phyloP scores from a whole-genome alignment of 2,888 invertebrate species.

The Cheilosia impressa region DNA sequence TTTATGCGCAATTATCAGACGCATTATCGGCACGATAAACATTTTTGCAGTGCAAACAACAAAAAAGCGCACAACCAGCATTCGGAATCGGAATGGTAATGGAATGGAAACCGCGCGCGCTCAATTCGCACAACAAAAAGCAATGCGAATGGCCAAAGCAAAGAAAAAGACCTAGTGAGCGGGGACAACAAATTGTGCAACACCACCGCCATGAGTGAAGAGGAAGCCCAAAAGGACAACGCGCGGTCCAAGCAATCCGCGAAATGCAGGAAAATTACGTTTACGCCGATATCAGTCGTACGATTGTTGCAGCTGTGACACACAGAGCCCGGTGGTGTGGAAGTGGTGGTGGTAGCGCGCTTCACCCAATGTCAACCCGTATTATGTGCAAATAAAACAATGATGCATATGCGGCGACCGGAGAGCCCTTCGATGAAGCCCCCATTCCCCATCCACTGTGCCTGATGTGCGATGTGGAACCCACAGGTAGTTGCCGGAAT shows the following conservation, averaged over 20 bases:
- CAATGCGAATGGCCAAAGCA: slow-evolving; percentile 1
- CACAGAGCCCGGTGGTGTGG: slow-evolving; percentile 7
- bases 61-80: slow-evolving; percentile 71
- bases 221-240: slow-evolving; percentile 20
- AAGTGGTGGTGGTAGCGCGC: slow-evolving; percentile 5
- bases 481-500: slow-evolving; percentile 70
- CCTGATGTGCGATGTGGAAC: slow-evolving; percentile 37
- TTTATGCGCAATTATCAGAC: slow-evolving; percentile 73
- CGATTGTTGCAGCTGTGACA: slow-evolving; percentile 58
- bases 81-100: slow-evolving; percentile 66
- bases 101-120: slow-evolving; percentile 72
- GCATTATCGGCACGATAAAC: slow-evolving; percentile 74
- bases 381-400: slow-evolving; percentile 41
- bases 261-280: slow-evolving; percentile 62
- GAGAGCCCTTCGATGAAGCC: slow-evolving; percentile 38
- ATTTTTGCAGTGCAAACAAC: slow-evolving; percentile 62
- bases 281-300: slow-evolving; percentile 41
- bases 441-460: slow-evolving; percentile 29
- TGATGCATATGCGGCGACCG: slow-evolving; percentile 1
- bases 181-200: slow-evolving; percentile 72
- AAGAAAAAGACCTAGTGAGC: slow-evolving; percentile 50
- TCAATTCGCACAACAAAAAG: slow-evolving; percentile 50
- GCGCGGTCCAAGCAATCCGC: slow-evolving; percentile 5
- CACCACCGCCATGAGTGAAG: slow-evolving; percentile 43
- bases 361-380: slow-evolving; percentile 68